Evolutionary conservation across 2,113 vertebrate species (phyloP), one percentile per base, ranked within the genome.

Genomic region (Larimichthys crocea): DNA sequence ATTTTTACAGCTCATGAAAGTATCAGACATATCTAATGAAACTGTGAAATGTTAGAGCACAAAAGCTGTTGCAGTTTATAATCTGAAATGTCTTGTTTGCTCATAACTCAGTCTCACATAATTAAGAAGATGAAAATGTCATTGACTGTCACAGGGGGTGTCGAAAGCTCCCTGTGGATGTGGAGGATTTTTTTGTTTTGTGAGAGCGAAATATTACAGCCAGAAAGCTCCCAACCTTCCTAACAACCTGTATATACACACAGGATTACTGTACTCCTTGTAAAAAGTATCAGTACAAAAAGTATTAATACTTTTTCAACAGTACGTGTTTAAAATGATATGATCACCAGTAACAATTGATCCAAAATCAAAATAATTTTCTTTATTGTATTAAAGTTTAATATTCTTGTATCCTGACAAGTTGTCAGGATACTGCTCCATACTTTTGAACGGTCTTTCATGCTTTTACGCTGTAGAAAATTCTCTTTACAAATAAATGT

Each of bases 61-160:
- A 52, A 74, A 62, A 31, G 40, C 24, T 17, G 15, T 12, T 46
- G 65, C 48, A 65, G 50, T 22, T 40, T 17, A 15, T 10, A 24
- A 10, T 26, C 22, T 49, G 10, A 60, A 56, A 67, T 59, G 12
- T 62, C 14, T 42, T 35, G 55, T 63, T 59, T 63, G 24, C 42
- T 71, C 14, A 9, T 40, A 61, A 56, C 57, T 49, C 53, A 16
- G 15, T 40, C 22, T 60, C 31, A n/a, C 71, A 66, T 57, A 49
- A 76, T 76, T 76, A 60, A 64, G 35, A 44, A 44, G 42, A 62
- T 60, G 56, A 57, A 87, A 82, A 75, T 86, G 79, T 62, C 68
- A 74, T 9, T 86, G 42, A 86, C 81, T 81, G 68, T 70, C 61
- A 80, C 22, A 14, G 10, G 17, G 4, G 14, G n/a, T 16, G 26